These are phyloP conservation scores for Stomorhina lunata DNA, from an alignment of 2,888 invertebrate genomes.

Conservation along the genomic window DNA sequence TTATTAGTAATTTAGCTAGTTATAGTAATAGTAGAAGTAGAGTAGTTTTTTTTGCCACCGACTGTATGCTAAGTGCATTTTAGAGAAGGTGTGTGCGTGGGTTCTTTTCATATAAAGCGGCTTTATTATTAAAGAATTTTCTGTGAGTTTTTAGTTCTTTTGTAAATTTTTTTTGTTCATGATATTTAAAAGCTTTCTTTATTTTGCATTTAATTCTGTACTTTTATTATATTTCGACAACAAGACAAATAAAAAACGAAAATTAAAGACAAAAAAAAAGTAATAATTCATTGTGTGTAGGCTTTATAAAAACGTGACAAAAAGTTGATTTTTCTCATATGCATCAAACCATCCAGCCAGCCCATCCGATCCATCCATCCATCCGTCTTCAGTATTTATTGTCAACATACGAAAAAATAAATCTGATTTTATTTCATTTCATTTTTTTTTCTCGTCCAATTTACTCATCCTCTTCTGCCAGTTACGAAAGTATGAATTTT, in stretches of 20 bases:
- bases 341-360: conserved; percentile 15
- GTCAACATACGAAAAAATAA: conserved; percentile 23
- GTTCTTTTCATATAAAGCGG: conserved; percentile 54
- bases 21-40: not conserved
- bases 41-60: not conserved
- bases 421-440: not conserved
- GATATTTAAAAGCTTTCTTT: conserved; percentile 61
- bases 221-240: conserved; percentile 5
- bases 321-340: conserved; percentile 59
- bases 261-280: too few species aligned
- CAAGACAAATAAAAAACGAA: not conserved
- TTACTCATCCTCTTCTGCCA: conserved; percentile 21
- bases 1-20: too few species aligned
- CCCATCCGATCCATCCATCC: conserved; percentile 26
- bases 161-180: conserved; percentile 15
- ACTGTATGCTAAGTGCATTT: conserved; percentile 27
- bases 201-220: conserved; percentile 56
- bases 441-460: too few species aligned
- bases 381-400: conserved; percentile 52
- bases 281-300: conserved; percentile 62
- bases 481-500: not conserved
- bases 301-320: conserved; percentile 65
- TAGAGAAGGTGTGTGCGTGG: conserved; percentile 58
- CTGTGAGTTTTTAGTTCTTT: conserved; percentile 12
- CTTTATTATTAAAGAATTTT: conserved; percentile 56